phyloP scores from a whole-genome alignment of 2,797 vertebrate species.

The Typhlichthys subterraneus region DNA sequence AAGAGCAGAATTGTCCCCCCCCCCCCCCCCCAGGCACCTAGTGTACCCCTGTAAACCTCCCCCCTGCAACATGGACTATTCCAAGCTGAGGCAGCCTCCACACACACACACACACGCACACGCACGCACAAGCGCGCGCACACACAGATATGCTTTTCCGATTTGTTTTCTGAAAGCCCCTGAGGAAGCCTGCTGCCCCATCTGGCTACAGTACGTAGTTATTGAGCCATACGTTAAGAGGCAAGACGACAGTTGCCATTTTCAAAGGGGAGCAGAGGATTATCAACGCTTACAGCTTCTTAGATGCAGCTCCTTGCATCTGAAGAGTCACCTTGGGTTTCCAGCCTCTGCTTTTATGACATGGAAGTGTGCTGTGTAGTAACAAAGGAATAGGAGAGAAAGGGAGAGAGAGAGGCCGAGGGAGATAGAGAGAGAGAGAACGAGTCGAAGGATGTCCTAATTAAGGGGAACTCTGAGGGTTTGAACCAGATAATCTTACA shows the following conservation, averaged over 20 bases:
- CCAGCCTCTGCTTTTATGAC: conserved; percentile 57
- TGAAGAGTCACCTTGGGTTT: conserved; percentile 74
- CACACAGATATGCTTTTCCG: conserved; percentile 40
- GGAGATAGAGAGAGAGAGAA: conserved; percentile 9
- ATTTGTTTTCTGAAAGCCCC: conserved; percentile 14
- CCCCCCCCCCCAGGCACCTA: conserved; percentile 34
- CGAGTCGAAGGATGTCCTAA: conserved; percentile 78
- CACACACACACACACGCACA: neutral
- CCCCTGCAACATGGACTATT: conserved; percentile 45
- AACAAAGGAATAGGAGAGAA: conserved; percentile 57
- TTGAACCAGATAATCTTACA: conserved; percentile 83
- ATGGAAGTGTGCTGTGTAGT: conserved; percentile 53
- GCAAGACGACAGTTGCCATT: conserved; percentile 18
- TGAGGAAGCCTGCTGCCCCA: conserved; percentile 33
- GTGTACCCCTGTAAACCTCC: conserved; percentile 62
- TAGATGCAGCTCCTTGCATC: conserved; percentile 47
- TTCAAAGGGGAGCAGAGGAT: conserved; percentile 18
- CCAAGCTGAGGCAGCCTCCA: conserved; percentile 44
- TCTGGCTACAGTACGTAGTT: conserved; percentile 17
- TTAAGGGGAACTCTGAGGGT: conserved; percentile 81
- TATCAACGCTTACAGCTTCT: conserved; percentile 32
- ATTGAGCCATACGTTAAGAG: conserved; percentile 18
- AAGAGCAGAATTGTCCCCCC: conserved; percentile 1
- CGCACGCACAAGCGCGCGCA: neutral
- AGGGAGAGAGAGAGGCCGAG: conserved; percentile 23